A percentile compares a stretch with the other conserved stretches of the same genome.
Conservation (phyloP, 1,140 invertebrate genomes). For the Vollenhovia emeryi region DNA sequence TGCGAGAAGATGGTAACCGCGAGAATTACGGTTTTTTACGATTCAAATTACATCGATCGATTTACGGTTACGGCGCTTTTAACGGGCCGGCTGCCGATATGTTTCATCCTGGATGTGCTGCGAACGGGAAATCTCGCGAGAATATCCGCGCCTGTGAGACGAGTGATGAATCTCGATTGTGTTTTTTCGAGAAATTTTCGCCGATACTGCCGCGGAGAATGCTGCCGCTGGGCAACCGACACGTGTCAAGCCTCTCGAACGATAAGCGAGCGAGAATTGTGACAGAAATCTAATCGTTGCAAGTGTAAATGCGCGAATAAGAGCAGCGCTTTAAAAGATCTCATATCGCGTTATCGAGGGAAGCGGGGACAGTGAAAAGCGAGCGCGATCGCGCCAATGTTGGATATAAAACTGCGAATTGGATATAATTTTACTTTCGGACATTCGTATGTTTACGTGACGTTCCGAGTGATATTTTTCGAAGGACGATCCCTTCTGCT, state of each 20-base stretch:
- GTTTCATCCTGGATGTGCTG: constrained; percentile 22
- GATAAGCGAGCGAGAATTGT: background rate
- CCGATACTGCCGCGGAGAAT: constrained; percentile 11
- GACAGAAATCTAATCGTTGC: constrained; percentile 8
- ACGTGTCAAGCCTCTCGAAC: background rate
- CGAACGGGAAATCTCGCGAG: constrained; percentile 5
- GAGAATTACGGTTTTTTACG: constrained; percentile 30
- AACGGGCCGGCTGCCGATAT: constrained; percentile 10
- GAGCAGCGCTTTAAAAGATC: background rate
- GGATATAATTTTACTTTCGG: background rate
- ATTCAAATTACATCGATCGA: constrained; percentile 36
- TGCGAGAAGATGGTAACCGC: background rate
- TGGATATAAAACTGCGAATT: background rate
- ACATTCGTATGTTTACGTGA: background rate
- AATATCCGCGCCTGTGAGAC: background rate
- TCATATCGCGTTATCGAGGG: background rate
- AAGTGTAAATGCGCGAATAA: background rate
- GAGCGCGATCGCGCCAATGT: background rate
- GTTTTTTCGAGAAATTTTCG: constrained; percentile 34
- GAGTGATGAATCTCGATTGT: background rate
- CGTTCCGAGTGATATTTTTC: background rate
- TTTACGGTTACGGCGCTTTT: constrained; percentile 30
- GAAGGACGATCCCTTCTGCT: background rate
- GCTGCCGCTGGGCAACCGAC: background rate
- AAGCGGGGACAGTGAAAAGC: too few species aligned